phyloP scores from a whole-genome alignment of 2,113 vertebrate species.

The Phocoena sinus region DNA sequence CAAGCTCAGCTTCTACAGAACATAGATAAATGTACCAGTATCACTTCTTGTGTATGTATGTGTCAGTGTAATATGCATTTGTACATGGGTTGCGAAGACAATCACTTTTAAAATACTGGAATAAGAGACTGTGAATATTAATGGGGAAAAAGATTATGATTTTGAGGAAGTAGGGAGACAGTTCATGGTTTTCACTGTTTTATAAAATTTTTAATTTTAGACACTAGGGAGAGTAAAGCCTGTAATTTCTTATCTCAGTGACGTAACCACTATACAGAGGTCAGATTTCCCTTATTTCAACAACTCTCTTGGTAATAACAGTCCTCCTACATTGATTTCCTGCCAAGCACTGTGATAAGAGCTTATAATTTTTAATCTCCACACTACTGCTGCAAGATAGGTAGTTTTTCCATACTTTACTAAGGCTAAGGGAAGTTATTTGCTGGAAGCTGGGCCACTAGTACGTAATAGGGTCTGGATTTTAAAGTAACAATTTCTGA shows the following conservation, averaged over 20 bases:
- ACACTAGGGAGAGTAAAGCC: neutral
- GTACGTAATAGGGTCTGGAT: neutral
- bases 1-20: neutral
- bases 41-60: neutral
- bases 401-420: neutral
- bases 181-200: slow-evolving; percentile 27
- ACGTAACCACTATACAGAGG: neutral
- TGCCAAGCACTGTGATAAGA: neutral
- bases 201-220: slow-evolving; percentile 31
- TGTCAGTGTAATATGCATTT: neutral
- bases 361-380: slow-evolving; percentile 1
- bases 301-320: slow-evolving; percentile 6
- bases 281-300: slow-evolving; percentile 30
- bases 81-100: neutral
- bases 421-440: neutral
- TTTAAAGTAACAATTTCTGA: slow-evolving; percentile 2
- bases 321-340: neutral
- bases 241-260: slow-evolving; percentile 5
- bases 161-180: neutral
- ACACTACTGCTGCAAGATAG: neutral
- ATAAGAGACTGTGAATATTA: slow-evolving; percentile 6
- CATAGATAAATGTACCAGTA: neutral
- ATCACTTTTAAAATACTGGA: slow-evolving; percentile 17
- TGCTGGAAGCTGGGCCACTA: neutral
- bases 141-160: neutral